These are phyloP conservation scores for Pao palembangensis DNA, from an alignment of 2,113 vertebrate genomes.

Conservation along the genomic window DNA sequence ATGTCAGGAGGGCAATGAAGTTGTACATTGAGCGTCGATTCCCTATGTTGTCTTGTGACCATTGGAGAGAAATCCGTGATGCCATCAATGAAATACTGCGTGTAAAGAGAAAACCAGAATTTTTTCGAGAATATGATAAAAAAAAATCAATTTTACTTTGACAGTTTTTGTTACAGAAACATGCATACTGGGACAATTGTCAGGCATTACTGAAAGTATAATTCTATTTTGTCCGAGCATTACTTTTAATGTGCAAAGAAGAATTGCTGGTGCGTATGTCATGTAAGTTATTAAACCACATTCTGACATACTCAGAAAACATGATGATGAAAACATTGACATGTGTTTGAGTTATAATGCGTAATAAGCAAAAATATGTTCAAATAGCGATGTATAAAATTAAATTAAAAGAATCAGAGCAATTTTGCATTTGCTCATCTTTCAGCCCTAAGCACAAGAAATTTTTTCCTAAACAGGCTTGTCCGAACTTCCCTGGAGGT, in stretches of 20 bases:
- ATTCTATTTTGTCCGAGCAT: constrained; percentile 14
- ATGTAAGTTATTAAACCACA: too few species aligned
- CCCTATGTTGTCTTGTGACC: constrained; percentile 41
- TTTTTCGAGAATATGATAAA: constrained; percentile 50
- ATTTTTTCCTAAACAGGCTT: constrained; percentile 67
- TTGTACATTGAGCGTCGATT: constrained; percentile 64
- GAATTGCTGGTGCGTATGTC: too few species aligned
- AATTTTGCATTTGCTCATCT: constrained; percentile 4
- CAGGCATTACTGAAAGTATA: constrained; percentile 19
- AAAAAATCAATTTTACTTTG: constrained; percentile 23
- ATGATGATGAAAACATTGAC: constrained; percentile 9
- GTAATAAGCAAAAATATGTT: constrained; percentile 11
- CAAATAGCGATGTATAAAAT: constrained; percentile 26
- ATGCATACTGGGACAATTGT: constrained; percentile 65
- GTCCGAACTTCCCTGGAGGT: constrained; percentile 63
- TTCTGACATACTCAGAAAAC: background rate
- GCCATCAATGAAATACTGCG: constrained; percentile 66
- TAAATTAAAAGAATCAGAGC: constrained; percentile 34
- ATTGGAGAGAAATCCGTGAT: constrained; percentile 67
- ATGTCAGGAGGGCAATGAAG: constrained; percentile 59
- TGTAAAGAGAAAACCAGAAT: constrained; percentile 61
- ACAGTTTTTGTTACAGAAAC: constrained; percentile 13
- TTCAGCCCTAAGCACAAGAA: constrained; percentile 48
- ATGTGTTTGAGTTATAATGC: constrained; percentile 1
- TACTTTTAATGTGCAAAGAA: background rate